Conservation (phyloP, 2,113 vertebrate species). For the Heterotis niloticus region DNA sequence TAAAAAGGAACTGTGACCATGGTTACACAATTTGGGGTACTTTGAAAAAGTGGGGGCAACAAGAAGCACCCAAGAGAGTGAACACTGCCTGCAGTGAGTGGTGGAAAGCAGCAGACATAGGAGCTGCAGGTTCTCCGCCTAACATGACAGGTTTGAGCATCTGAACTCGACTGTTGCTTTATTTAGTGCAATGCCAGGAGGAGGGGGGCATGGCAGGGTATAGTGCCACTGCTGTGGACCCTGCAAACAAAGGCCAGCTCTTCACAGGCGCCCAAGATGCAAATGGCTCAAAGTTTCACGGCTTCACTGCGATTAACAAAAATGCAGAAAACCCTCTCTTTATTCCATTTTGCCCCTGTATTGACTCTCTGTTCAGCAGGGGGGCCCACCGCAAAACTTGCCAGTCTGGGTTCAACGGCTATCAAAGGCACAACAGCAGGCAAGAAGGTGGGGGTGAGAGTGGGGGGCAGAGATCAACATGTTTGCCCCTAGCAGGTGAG, state of each 20-base stretch:
- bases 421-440: slow-evolving; percentile 51
- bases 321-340: slow-evolving; percentile 35
- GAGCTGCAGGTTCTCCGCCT: slow-evolving; percentile 58
- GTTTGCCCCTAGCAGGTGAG: slow-evolving; percentile 44
- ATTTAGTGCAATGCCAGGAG: slow-evolving; percentile 24
- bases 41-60: slow-evolving; percentile 11
- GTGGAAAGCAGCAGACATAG: slow-evolving; percentile 47
- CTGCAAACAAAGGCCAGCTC: slow-evolving; percentile 57
- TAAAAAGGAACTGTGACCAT: slow-evolving; percentile 66
- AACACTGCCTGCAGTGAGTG: slow-evolving; percentile 41
- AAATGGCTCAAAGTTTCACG: slow-evolving; percentile 68
- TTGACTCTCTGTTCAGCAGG: slow-evolving; percentile 45
- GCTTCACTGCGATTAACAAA: slow-evolving; percentile 57
- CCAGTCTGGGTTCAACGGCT: slow-evolving; percentile 46
- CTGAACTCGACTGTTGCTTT: slow-evolving; percentile 38
- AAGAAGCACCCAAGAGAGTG: slow-evolving; percentile 23
- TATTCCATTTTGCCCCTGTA: slow-evolving; percentile 35
- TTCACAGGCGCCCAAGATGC: slow-evolving; percentile 63
- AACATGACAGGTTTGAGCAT: slow-evolving; percentile 53
- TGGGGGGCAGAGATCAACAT: slow-evolving; percentile 46
- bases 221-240: slow-evolving; percentile 48
- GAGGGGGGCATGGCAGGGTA: slow-evolving; percentile 29
- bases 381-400: slow-evolving; percentile 43
- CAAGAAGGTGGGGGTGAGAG: slow-evolving; percentile 21
- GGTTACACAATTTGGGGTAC: slow-evolving; percentile 32